Evolutionary conservation across 2,113 vertebrate genomes (phyloP), one percentile per base, ranked within the genome.

Genomic region (Polyodon spathula): DNA sequence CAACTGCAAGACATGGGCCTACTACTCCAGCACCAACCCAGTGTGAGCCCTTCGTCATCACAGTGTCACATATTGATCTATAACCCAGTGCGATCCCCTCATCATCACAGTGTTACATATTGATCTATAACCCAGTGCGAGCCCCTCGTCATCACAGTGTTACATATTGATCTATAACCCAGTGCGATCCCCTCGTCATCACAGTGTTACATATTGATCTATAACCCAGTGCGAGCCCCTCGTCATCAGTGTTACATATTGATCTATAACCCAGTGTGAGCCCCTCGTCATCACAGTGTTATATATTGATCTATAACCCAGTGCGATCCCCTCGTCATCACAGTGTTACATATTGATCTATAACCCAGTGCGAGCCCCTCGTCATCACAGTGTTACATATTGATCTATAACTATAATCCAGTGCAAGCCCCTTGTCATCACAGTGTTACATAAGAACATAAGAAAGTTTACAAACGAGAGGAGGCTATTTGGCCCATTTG

Each of bases 401-500:
- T 15, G 71, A 70, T n/a, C 66, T 74, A 8, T 88, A 90, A 73
- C 68, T 83, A 48, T 56, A 0, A 60, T 93, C 65, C 84, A 78
- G 74, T 90, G 89, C 71, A 95, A 89, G 65, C 75, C 92, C 50
- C 81, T 98, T 60, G 88, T 97, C 62, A 97, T 98, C 78, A 94
- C 92, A 66, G 81, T 90, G 68, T 97, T 97, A 41, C 90, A 97
- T 0, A 95, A 98, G 80, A 94, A 83, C 60, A 94, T 93, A 70
- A 98, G 96, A 79, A 97, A 95, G 96, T 97, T 97, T 73, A 78
- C 92, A 66, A 71, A 67, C 0, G 88, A 96, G 71, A 98, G n/a
- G n/a, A n/a, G n/a, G n/a, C n/a, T n/a, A n/a, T n/a, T n/a, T n/a
- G n/a, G n/a, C n/a, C n/a, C n/a, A n/a, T n/a, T n/a, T n/a, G n/a